phyloP scores from a whole-genome alignment of 2,888 invertebrate genomes.

The Mesochorus sp. region DNA sequence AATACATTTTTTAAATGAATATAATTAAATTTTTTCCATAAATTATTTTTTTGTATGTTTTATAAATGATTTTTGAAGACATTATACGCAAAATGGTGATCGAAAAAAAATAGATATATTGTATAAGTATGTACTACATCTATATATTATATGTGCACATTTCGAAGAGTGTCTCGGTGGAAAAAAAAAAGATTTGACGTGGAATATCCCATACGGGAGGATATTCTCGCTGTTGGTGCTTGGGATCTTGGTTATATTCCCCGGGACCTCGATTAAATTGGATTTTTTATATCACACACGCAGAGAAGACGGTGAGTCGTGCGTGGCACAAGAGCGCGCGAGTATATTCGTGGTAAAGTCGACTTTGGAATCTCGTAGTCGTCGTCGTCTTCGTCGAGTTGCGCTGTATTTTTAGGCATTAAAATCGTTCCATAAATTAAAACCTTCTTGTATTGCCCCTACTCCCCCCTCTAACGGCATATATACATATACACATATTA shows the following conservation, averaged over 20 bases:
- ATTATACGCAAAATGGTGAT: no score
- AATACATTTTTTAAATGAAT: no score
- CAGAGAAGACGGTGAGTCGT: background rate
- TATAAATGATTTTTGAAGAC: no score
- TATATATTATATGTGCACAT: background rate
- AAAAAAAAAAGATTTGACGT: slow-evolving; percentile 8
- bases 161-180: no score
- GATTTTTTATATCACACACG: slow-evolving; percentile 55
- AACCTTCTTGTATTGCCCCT: slow-evolving; percentile 64
- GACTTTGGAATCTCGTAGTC: slow-evolving; percentile 51
- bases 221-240: slow-evolving; percentile 20
- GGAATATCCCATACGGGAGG: slow-evolving; percentile 16
- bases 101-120: no score
- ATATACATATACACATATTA: slow-evolving; percentile 1
- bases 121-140: background rate
- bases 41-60: no score
- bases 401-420: slow-evolving; percentile 78
- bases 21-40: no score
- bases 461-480: background rate
- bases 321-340: slow-evolving; percentile 49
- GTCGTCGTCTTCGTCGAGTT: slow-evolving; percentile 64
- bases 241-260: slow-evolving; percentile 39
- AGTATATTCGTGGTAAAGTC: slow-evolving; percentile 5
- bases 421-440: slow-evolving; percentile 80
- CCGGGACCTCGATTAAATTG: slow-evolving; percentile 57